Evolutionary conservation across 2,888 invertebrate genomes (phyloP), one percentile per base, ranked within the genome.

Genomic region (Netelia melanura): DNA sequence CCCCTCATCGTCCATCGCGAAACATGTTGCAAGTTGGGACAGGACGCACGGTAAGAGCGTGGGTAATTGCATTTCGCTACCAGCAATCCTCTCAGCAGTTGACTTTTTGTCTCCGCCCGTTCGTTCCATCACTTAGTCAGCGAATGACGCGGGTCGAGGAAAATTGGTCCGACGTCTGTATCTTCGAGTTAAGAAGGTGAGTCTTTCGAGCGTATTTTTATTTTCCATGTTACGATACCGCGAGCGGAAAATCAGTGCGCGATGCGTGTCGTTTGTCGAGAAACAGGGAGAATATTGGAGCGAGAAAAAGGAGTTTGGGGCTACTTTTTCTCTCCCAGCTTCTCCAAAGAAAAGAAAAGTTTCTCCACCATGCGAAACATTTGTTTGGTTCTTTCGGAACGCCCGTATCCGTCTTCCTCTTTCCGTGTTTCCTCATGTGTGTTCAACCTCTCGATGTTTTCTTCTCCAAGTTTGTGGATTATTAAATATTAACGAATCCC

Each of bases 101-200:
- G 89, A 90, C 88, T 74, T 81, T 80, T 80, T 75, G 48, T 11
- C 43, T n/a, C 54, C 21, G 54, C 9, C 72, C 38, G 11, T 48
- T 54, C 71, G 54, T 43, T 71, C 77, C n/a, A 10, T 43, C 56
- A 43, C 43, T 64, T 88, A 79, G 87, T 77, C 83, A 81, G 83
- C 86, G 87, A 90, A 91, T 92, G 91, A 92, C 87, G 88, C 83
- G 89, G 92, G 92, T 92, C 85, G 78, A 77, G 72, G 21, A 74
- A 87, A 90, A 90, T 91, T 91, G 90, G 75, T 89, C 89, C 86
- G 92, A 91, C 92, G 91, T 88, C 89, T 91, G 92, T 92, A 91
- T 87, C 88, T 44, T 88, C 70, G 88, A 84, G 88, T 92, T 91
- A 90, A 38, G 79, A 77, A 68, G 81, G 74, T 67, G 77, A 70